Conservation (phyloP, 2,113 vertebrate genomes). For the Pterophyllum scalare region DNA sequence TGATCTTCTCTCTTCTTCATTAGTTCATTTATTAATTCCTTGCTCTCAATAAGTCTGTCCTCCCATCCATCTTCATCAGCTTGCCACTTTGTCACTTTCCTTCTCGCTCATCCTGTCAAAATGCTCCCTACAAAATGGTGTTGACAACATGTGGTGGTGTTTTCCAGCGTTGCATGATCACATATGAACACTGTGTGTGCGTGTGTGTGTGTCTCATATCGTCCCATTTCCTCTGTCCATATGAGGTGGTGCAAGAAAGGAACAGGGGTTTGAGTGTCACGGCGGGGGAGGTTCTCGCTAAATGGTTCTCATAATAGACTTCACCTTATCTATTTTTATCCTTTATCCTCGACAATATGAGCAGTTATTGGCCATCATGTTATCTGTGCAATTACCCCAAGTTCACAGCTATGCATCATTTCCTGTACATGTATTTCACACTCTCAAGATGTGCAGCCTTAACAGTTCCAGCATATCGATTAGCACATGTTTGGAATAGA, state of each 20-base stretch:
- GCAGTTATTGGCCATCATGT: neutral
- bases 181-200: no score
- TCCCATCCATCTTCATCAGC: conserved; percentile 9
- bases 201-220: conserved; percentile 23
- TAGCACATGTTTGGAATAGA: conserved; percentile 19
- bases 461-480: neutral
- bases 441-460: conserved; percentile 1
- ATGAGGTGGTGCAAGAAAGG: conserved; percentile 28
- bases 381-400: conserved; percentile 1
- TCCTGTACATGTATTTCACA: neutral
- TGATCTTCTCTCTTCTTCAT: conserved; percentile 16
- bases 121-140: conserved; percentile 48
- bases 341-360: conserved; percentile 8
- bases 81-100: conserved; percentile 43
- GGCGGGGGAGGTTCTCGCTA: neutral
- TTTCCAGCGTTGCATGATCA: conserved; percentile 28
- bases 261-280: neutral
- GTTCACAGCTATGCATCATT: conserved; percentile 12
- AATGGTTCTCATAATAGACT: neutral
- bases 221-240: conserved; percentile 39
- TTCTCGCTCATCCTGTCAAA: conserved; percentile 31
- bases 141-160: conserved; percentile 45
- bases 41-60: conserved; percentile 4
- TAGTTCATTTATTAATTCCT: conserved; percentile 32
- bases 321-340: neutral